Evolutionary conservation across 2,113 vertebrate genomes (phyloP).

Genomic region (Nycticebus coucang): DNA sequence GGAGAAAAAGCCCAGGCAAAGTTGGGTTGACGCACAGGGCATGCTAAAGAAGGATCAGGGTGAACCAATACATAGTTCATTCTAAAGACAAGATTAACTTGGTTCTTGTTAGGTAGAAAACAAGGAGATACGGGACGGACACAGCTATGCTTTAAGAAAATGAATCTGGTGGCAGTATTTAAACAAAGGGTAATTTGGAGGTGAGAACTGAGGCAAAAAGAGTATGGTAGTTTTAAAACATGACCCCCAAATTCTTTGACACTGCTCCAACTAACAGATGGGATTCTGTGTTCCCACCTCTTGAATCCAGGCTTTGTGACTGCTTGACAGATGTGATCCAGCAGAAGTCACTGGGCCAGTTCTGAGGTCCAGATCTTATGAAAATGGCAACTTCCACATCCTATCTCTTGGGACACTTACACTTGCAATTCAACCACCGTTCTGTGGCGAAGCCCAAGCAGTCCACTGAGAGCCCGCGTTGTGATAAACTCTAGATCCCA

Average conservation of each 20-base stretch:
- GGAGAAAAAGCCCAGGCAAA: neutral
- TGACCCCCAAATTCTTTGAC: neutral
- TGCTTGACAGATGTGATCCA: neutral
- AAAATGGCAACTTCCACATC: neutral
- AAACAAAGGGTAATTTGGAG: neutral
- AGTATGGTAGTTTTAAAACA: neutral
- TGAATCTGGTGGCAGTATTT: neutral
- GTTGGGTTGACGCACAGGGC: neutral
- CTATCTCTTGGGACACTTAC: neutral
- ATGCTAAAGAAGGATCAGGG: neutral
- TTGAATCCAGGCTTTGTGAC: neutral
- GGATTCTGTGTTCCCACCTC: neutral
- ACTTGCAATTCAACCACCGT: neutral
- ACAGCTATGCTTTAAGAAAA: neutral
- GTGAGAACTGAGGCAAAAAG: neutral
- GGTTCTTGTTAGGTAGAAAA: neutral
- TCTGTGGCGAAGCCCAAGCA: neutral
- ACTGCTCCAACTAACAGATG: neutral
- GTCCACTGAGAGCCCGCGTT: rapidly evolving
- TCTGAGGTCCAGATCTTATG: neutral
- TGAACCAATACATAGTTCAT: neutral
- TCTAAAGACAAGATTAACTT: neutral
- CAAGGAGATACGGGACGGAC: neutral
- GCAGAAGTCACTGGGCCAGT: neutral
- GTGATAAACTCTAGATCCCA: neutral